Evolutionary conservation across 2,113 vertebrate species (phyloP).

Genomic region (Chaetodon trifascialis): DNA sequence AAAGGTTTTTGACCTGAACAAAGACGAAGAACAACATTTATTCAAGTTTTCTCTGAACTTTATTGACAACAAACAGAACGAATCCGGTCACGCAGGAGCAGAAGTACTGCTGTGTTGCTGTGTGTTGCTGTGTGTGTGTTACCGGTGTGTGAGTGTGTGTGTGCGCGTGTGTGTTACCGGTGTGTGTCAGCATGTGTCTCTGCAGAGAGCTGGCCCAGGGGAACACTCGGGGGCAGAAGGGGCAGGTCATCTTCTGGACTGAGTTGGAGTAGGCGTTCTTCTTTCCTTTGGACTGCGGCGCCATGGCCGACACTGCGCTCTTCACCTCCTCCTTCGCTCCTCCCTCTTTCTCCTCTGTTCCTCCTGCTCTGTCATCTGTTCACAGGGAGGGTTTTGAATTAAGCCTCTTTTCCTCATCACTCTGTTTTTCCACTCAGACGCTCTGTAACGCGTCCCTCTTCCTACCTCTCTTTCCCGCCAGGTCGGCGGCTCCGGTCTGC

Average conservation of each 20-base stretch:
- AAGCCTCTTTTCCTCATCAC: slow-evolving; percentile 44
- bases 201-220: slow-evolving; percentile 96
- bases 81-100: too few species aligned
- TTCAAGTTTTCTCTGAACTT: too few species aligned
- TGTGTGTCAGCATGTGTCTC: slow-evolving; percentile 96
- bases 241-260: slow-evolving; percentile 94
- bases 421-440: background rate
- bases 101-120: too few species aligned
- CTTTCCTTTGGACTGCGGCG: slow-evolving; percentile 85
- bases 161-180: slow-evolving; percentile 82
- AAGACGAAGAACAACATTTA: background rate
- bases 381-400: slow-evolving; percentile 45
- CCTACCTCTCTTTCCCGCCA: slow-evolving; percentile 83
- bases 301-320: slow-evolving; percentile 26
- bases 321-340: slow-evolving; percentile 82
- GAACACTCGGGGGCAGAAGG: slow-evolving; percentile 93
- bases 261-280: slow-evolving; percentile 94
- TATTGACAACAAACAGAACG: too few species aligned
- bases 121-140: background rate
- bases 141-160: background rate
- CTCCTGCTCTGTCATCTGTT: slow-evolving; percentile 64
- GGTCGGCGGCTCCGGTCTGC: slow-evolving; percentile 86
- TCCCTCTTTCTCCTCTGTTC: slow-evolving; percentile 77
- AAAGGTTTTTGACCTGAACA: slow-evolving; percentile 89
- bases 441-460: slow-evolving; percentile 48